phyloP scores from a whole-genome alignment of 1,140 invertebrate genomes.

The Aphis craccivora region DNA sequence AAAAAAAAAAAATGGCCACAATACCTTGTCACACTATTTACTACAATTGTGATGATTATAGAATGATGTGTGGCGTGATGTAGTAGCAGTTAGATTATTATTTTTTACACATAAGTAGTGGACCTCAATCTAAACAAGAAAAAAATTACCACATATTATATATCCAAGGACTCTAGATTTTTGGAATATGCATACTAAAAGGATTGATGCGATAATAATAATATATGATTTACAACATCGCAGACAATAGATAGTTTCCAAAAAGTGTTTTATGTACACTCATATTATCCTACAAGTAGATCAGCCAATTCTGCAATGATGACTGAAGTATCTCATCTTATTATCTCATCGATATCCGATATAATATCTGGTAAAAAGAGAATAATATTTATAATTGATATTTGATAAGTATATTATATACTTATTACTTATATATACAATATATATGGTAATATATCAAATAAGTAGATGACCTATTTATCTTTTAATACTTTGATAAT shows the following conservation, averaged over 20 bases:
- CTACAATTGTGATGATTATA: not conserved
- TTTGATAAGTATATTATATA: not conserved
- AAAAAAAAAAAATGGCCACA: not conserved
- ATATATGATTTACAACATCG: not conserved
- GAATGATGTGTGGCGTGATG: constrained; percentile 3
- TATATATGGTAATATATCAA: not conserved
- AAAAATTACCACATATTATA: not conserved
- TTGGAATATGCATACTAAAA: not conserved
- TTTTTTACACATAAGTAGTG: not conserved
- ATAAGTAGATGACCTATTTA: not conserved
- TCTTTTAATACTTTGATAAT: not conserved
- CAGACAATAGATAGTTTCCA: not conserved
- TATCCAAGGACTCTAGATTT: not conserved
- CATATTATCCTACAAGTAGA: not conserved
- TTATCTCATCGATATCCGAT: not conserved
- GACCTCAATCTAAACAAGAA: not conserved
- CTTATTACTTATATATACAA: no score
- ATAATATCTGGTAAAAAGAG: not conserved
- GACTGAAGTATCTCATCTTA: not conserved
- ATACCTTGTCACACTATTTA: not conserved
- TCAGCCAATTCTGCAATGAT: not conserved
- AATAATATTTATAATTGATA: not conserved
- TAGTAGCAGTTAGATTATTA: not conserved
- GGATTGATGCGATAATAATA: not conserved
- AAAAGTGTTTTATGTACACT: not conserved